phyloP scores from a whole-genome alignment of 2,797 vertebrate species.

The Spatula versicolor region DNA sequence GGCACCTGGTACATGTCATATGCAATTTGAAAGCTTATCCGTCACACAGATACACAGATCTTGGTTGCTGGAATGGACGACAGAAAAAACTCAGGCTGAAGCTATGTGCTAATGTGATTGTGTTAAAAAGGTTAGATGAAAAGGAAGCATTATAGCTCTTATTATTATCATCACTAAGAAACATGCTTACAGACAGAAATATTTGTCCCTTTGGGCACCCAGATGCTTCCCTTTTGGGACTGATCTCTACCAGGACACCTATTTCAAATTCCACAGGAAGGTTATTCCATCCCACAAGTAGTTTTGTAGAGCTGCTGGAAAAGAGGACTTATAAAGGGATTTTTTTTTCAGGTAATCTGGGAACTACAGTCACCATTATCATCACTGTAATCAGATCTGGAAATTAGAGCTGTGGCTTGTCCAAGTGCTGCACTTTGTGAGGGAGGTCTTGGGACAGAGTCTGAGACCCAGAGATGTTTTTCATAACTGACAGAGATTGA shows the following conservation, averaged over 20 bases:
- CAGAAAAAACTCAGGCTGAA: neutral
- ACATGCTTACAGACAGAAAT: neutral
- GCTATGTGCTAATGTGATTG: neutral
- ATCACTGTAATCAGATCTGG: neutral
- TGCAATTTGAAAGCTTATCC: conserved; percentile 43
- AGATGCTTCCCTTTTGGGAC: neutral
- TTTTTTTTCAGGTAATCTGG: neutral
- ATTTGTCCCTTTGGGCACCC: neutral
- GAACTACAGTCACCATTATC: neutral
- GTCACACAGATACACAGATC: neutral
- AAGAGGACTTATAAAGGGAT: neutral
- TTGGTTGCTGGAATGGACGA: neutral
- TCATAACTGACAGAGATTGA: neutral
- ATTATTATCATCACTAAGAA: neutral
- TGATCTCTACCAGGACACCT: neutral
- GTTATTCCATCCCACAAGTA: neutral
- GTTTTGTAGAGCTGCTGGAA: neutral
- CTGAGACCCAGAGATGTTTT: neutral
- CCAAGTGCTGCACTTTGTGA: neutral
- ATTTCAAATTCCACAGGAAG: neutral
- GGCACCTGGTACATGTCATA: neutral
- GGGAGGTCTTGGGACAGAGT: neutral
- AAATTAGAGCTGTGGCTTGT: neutral
- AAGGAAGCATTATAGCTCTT: neutral
- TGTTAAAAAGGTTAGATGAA: neutral